Conservation (phyloP, 2,888 invertebrate species). For the Parasteatoda lunata region DNA sequence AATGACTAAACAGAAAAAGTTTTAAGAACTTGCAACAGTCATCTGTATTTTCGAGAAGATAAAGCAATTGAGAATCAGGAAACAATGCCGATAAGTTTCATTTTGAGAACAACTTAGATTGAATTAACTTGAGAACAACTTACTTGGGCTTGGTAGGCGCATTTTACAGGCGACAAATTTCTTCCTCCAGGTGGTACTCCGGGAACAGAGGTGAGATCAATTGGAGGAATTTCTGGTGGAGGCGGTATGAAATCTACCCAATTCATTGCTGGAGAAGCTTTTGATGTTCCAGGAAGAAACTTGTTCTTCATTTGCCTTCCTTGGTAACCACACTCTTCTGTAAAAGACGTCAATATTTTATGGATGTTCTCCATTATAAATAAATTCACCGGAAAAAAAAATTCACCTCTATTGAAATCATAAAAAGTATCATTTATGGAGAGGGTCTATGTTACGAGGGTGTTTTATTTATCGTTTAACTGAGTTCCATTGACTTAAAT, state of each 20-base stretch:
- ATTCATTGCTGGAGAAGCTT: slow-evolving; percentile 26
- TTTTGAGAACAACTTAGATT: neutral
- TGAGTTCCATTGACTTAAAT: too few species aligned
- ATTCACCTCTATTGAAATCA: too few species aligned
- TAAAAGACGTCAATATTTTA: neutral
- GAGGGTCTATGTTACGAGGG: too few species aligned
- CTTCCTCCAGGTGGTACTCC: slow-evolving; percentile 20
- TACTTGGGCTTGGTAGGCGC: slow-evolving; percentile 58
- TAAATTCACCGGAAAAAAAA: too few species aligned
- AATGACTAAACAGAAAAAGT: too few species aligned
- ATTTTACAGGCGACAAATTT: slow-evolving; percentile 54
- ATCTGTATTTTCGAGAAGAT: too few species aligned
- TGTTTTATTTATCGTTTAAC: too few species aligned
- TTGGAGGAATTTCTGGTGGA: slow-evolving; percentile 50
- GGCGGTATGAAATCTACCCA: slow-evolving; percentile 55
- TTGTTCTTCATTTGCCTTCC: slow-evolving; percentile 52
- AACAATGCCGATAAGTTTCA: too few species aligned
- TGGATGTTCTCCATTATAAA: too few species aligned
- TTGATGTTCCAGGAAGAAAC: slow-evolving; percentile 42
- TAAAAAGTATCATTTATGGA: too few species aligned
- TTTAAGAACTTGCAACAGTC: too few species aligned
- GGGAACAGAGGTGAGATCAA: slow-evolving; percentile 30
- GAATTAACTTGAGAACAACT: neutral
- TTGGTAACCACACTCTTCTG: slow-evolving; percentile 49
- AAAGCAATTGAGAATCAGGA: too few species aligned